These are phyloP conservation scores for Centropristis striata DNA, from an alignment of 2,113 vertebrate genomes.

Conservation along the genomic window DNA sequence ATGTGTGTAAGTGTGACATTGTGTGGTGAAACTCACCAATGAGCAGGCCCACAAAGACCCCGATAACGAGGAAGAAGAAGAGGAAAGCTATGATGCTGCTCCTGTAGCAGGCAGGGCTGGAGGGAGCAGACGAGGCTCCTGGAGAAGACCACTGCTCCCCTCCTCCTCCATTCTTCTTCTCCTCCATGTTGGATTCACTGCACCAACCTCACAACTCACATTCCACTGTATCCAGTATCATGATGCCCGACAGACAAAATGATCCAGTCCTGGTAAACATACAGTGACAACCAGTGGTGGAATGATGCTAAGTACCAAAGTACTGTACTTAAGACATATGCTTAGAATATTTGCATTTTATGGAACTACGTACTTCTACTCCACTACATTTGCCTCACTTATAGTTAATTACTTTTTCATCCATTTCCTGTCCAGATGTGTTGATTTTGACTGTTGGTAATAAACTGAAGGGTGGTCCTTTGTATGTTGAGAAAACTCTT, in stretches of 20 bases:
- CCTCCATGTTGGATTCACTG: constrained; percentile 75
- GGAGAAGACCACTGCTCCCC: constrained; percentile 59
- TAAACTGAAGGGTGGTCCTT: too few relatives aligned
- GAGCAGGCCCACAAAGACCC: constrained; percentile 77
- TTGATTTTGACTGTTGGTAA: too few relatives aligned
- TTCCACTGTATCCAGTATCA: constrained; percentile 41
- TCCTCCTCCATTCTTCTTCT: constrained; percentile 77
- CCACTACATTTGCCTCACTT: too few relatives aligned
- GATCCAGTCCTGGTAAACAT: constrained; percentile 32
- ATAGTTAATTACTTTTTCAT: too few relatives aligned
- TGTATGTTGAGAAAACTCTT: too few relatives aligned
- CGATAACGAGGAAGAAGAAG: constrained; percentile 76
- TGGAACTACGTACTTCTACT: too few relatives aligned
- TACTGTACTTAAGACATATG: too few relatives aligned
- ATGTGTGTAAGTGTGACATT: not conserved
- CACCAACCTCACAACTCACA: constrained; percentile 55
- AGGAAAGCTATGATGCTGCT: constrained; percentile 57
- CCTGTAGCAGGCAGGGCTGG: constrained; percentile 54
- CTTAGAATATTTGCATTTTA: too few relatives aligned
- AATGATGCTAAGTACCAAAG: too few relatives aligned
- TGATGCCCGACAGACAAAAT: constrained; percentile 12
- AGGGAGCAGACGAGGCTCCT: constrained; percentile 33
- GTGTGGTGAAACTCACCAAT: constrained; percentile 73
- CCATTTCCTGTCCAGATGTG: too few relatives aligned
- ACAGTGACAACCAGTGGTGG: not conserved